These are phyloP conservation scores for Galerucella nymphaeae DNA, from an alignment of 2,888 invertebrate species.

Conservation along the genomic window DNA sequence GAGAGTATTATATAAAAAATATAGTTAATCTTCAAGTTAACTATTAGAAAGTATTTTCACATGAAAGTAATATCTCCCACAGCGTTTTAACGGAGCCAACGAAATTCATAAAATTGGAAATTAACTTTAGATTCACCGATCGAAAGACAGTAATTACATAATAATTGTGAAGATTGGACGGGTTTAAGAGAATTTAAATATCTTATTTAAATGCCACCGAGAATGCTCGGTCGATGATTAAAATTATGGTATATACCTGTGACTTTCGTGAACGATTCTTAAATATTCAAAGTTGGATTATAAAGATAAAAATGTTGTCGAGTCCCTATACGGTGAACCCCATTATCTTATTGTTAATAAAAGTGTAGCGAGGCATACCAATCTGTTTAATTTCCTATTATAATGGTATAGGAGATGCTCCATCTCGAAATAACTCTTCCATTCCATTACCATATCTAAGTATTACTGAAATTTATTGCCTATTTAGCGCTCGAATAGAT, in stretches of 20 bases:
- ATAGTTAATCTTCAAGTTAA: no score
- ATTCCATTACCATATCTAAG: conserved; percentile 44
- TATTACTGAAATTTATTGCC: conserved; percentile 46
- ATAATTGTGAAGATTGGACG: conserved; percentile 21
- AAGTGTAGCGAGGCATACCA: conserved; percentile 36
- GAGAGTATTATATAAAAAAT: no score
- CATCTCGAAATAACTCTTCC: conserved; percentile 34
- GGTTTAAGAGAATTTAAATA: conserved; percentile 15
- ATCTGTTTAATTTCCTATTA: conserved; percentile 42
- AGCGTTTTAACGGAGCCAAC: neutral
- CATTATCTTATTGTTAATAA: conserved; percentile 34
- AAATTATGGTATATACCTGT: conserved; percentile 19
- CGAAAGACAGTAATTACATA: conserved; percentile 15
- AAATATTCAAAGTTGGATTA: conserved; percentile 26
- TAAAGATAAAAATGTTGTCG: conserved; percentile 28
- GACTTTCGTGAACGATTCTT: conserved; percentile 15
- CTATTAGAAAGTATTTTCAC: neutral
- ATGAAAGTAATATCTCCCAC: neutral
- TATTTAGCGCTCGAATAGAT: conserved; percentile 42
- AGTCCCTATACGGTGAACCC: conserved; percentile 29
- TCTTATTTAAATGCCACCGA: conserved; percentile 19
- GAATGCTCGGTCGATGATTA: neutral
- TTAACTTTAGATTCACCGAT: neutral
- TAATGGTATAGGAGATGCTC: conserved; percentile 37
- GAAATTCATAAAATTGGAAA: neutral